Evolutionary conservation across 2,888 invertebrate genomes (phyloP).

Genomic region (Metacarcinus magister): DNA sequence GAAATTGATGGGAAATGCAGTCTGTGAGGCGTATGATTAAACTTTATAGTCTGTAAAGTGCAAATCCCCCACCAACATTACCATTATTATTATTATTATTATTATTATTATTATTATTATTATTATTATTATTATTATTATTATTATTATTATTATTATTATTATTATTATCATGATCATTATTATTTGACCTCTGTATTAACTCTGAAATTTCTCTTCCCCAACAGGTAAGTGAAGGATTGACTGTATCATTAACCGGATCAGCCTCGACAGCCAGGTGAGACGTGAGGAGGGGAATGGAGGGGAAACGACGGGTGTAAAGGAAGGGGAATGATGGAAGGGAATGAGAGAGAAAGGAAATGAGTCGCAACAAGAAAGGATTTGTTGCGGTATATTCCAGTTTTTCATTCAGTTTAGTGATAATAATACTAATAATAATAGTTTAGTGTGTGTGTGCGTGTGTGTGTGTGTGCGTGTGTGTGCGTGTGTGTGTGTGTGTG

Average conservation of each 20-base stretch:
- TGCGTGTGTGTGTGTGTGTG: slow-evolving; percentile 45
- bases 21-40: not conserved
- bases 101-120: slow-evolving; percentile 7
- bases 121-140: slow-evolving; percentile 20
- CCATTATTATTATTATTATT: not conserved
- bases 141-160: not conserved
- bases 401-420: not conserved
- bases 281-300: not conserved
- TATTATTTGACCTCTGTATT: not conserved
- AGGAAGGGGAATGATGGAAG: not conserved
- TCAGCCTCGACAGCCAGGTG: not conserved
- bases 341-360: not conserved
- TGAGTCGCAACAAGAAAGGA: not conserved
- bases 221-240: slow-evolving; percentile 32
- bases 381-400: not conserved
- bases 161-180: not conserved
- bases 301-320: not conserved
- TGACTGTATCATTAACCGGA: slow-evolving; percentile 30
- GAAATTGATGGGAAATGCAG: not conserved
- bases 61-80: not conserved
- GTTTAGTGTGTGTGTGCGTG: slow-evolving; percentile 14
- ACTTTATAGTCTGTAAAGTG: not conserved
- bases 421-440: not conserved
- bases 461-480: slow-evolving; percentile 50
- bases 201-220: not conserved